These are phyloP conservation scores for Spheniscus mendiculus DNA, from an alignment of 2,113 vertebrate species.

Conservation along the genomic window DNA sequence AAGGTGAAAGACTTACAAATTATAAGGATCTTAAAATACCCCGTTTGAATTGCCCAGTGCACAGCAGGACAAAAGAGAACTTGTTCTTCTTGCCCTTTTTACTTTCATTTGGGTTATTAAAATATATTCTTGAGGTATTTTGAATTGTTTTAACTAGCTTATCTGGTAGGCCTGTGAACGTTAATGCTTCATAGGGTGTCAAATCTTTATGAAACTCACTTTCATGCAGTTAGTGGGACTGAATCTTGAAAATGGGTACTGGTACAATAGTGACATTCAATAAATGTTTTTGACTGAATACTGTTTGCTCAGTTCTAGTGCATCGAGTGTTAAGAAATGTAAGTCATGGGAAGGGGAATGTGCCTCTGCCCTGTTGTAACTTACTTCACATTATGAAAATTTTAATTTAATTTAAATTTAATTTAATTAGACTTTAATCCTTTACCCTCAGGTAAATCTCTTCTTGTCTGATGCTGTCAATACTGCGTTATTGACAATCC, in stretches of 20 bases:
- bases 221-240: not conserved
- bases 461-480: not conserved
- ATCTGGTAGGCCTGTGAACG: rapidly evolving
- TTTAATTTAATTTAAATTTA: no score
- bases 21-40: not conserved
- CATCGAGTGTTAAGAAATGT: not conserved
- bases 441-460: not conserved
- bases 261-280: rapidly evolving
- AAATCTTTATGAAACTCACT: not conserved
- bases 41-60: rapidly evolving
- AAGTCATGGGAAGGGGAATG: not conserved
- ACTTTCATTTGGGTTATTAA: not conserved
- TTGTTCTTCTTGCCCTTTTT: not conserved
- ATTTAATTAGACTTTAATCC: not conserved
- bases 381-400: not conserved
- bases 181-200: not conserved
- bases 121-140: not conserved
- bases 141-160: not conserved
- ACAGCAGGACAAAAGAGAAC: not conserved
- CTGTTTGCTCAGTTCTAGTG: not conserved
- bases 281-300: not conserved
- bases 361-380: not conserved
- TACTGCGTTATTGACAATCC: not conserved
- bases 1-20: rapidly evolving
- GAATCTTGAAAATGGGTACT: not conserved